Conservation (phyloP, 2,797 vertebrate genomes). For the Pteropus rufus region DNA sequence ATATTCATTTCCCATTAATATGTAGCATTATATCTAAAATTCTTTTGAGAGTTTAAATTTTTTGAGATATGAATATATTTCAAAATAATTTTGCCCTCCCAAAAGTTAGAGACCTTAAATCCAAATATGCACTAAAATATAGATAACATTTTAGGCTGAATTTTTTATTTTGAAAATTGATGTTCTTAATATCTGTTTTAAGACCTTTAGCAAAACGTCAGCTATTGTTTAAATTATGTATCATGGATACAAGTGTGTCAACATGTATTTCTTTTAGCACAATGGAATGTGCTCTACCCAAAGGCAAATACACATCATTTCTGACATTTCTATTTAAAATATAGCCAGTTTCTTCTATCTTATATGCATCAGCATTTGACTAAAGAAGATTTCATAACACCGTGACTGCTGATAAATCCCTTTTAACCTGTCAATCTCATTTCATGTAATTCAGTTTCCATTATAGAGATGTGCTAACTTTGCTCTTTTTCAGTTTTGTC, state of each 20-base stretch:
- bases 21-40: neutral
- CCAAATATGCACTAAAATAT: neutral
- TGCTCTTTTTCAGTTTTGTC: slow-evolving; percentile 7
- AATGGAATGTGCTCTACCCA: slow-evolving; percentile 49
- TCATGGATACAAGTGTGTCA: neutral
- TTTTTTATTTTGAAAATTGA: slow-evolving; percentile 23
- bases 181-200: neutral
- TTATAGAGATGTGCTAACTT: neutral
- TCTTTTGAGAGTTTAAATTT: neutral
- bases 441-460: slow-evolving; percentile 53
- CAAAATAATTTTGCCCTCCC: neutral
- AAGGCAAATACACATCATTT: slow-evolving; percentile 66
- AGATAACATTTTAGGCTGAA: neutral
- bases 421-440: neutral
- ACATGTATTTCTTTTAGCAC: slow-evolving; percentile 47
- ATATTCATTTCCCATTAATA: neutral
- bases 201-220: neutral
- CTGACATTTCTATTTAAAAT: slow-evolving; percentile 58
- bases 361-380: slow-evolving; percentile 49
- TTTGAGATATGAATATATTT: slow-evolving; percentile 23
- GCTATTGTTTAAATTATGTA: neutral
- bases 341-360: slow-evolving; percentile 57
- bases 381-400: slow-evolving; percentile 59
- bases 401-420: slow-evolving; percentile 33
- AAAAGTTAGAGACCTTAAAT: neutral